Evolutionary conservation across 2,888 invertebrate genomes (phyloP).

Genomic region (Nomada lathburiana): DNA sequence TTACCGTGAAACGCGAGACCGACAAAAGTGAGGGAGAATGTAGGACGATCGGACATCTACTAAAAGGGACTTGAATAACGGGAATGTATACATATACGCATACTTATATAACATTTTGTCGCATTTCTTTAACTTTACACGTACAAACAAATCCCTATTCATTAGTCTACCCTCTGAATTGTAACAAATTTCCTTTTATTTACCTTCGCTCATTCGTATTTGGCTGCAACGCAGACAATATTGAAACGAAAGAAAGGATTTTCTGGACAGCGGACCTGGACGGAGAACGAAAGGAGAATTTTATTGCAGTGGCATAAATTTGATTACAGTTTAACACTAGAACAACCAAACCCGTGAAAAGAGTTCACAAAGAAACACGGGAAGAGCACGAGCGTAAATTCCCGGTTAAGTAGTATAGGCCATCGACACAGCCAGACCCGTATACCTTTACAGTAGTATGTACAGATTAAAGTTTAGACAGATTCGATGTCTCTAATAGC

Average conservation of each 20-base stretch:
- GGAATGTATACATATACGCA: background rate
- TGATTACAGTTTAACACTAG: too few relatives aligned
- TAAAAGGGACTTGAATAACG: conserved; percentile 3
- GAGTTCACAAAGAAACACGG: too few relatives aligned
- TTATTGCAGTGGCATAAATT: background rate
- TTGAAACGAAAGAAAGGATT: too few relatives aligned
- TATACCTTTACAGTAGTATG: too few relatives aligned
- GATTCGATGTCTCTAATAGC: too few relatives aligned
- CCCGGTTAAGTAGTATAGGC: too few relatives aligned
- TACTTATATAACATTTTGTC: background rate
- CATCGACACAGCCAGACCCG: too few relatives aligned
- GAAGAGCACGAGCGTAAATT: too few relatives aligned
- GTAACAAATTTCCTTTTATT: background rate
- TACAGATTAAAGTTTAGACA: too few relatives aligned
- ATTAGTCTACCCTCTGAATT: background rate
- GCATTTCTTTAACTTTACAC: background rate
- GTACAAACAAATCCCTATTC: background rate
- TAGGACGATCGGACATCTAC: conserved; percentile 34
- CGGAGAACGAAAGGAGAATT: too few relatives aligned
- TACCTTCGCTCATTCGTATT: background rate
- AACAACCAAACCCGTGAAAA: too few relatives aligned
- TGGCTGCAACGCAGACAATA: conserved; percentile 3
- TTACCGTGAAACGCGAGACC: conserved; percentile 32
- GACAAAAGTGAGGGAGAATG: conserved; percentile 40
- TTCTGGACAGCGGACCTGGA: too few relatives aligned